Evolutionary conservation across 2,888 invertebrate genomes (phyloP), one percentile per base, ranked within the genome.

Genomic region (Monoplex corrugatus): DNA sequence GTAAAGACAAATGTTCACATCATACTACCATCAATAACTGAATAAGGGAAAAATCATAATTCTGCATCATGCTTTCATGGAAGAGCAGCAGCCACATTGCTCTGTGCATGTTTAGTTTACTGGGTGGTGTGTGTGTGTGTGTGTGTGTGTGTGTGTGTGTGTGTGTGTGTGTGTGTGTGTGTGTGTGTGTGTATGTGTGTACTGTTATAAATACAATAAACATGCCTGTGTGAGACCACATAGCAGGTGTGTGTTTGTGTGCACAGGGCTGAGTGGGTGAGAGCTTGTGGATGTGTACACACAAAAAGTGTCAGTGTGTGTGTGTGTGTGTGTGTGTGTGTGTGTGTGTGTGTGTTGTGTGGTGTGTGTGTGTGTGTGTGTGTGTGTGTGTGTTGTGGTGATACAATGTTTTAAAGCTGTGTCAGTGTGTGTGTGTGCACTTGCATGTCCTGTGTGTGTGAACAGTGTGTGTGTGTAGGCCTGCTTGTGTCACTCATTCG

Each of bases 201-300:
- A 19, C 19, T 8, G 8, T 8, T 8, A 13, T 8, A 13, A n/a
- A n/a, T n/a, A n/a, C n/a, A 50, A 13, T 13, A 19, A 13, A 50
- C 50, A 50, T 10, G 28, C 57, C 16, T 57, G 57, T 57, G 57
- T 1, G 2, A 10, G 16, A 5, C 28, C 57, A 57, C 28, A n/a
- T n/a, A n/a, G n/a, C 5, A 57, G 28, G 50, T 84, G 50, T 44
- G 84, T 84, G 50, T 84, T n/a, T 84, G 50, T 84, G 50, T 84
- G 50, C 50, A 32, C 50, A 32, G 45, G 50, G 45, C 32, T 84
- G 50, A 50, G 50, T 84, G 50, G 5, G 50, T 84, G 50, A 50
- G 50, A 10, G 50, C 50, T n/a, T 84, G 50, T 84, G 43, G 40
- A 44, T 44, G 43, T 44, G 45, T 45, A n/a, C n/a, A n/a, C n/a